These are phyloP conservation scores for Sebastes jordani DNA, from an alignment of 2,797 vertebrate genomes.

Conservation along the genomic window DNA sequence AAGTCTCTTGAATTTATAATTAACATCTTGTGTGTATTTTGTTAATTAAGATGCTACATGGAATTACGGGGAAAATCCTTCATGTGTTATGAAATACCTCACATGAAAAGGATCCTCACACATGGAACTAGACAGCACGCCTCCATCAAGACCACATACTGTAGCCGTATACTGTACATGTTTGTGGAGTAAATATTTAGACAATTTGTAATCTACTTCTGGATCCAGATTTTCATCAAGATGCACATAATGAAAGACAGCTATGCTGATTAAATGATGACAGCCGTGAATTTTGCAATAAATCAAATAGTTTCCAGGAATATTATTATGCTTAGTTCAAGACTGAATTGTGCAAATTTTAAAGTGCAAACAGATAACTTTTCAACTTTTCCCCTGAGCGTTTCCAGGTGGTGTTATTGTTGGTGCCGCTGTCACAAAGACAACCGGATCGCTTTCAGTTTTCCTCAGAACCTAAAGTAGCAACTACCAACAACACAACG, in stretches of 20 bases:
- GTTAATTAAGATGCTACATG: not conserved
- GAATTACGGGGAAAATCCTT: not conserved
- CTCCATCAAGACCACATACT: not conserved
- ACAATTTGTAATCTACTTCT: not conserved
- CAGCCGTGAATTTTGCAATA: not conserved
- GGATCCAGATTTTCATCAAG: not conserved
- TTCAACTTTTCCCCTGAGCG: no score
- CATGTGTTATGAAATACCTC: not conserved
- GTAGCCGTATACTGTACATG: no score
- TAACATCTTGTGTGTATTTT: not conserved
- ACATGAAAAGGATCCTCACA: not conserved
- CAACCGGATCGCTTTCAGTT: no score
- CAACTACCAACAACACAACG: not conserved
- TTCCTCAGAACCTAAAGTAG: no score
- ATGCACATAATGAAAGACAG: not conserved
- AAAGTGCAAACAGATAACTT: no score
- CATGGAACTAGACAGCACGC: not conserved
- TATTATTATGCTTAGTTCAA: not conserved
- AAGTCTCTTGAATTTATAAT: not conserved
- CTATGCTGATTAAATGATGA: not conserved
- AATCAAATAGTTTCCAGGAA: not conserved
- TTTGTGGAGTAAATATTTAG: not conserved
- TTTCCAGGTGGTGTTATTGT: no score
- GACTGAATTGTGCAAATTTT: not conserved
- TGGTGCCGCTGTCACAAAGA: rapidly evolving